Evolutionary conservation across 2,888 invertebrate species (phyloP).

Genomic region (Dolichopus griseipennis): DNA sequence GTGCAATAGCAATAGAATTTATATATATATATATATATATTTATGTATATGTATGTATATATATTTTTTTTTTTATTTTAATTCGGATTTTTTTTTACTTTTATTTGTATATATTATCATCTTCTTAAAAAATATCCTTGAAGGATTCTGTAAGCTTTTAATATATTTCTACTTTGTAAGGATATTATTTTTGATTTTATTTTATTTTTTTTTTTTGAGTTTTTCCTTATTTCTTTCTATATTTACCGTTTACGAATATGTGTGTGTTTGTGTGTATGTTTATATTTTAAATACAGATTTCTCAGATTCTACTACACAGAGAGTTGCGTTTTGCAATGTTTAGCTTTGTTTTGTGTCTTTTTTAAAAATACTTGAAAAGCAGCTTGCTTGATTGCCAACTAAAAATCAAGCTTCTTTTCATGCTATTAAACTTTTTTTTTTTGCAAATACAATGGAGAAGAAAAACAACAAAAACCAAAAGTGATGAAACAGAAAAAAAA

Average conservation of each 20-base stretch:
- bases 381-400: background rate
- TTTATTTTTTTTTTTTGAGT: background rate
- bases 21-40: too few relatives aligned
- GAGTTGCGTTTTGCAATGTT: background rate
- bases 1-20: too few relatives aligned
- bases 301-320: background rate
- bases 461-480: background rate
- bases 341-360: too few relatives aligned
- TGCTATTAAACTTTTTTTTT: background rate
- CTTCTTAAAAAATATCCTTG: background rate
- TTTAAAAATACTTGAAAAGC: too few relatives aligned
- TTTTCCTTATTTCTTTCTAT: background rate
- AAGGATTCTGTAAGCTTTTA: constrained; percentile 3
- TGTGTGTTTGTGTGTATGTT: background rate
- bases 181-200: background rate
- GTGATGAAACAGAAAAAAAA: background rate
- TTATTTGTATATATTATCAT: background rate
- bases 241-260: background rate
- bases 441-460: background rate
- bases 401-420: background rate
- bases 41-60: too few relatives aligned
- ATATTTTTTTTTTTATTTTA: too few relatives aligned
- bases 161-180: background rate
- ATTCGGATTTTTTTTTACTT: too few relatives aligned
- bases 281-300: background rate